Base-by-base conservation (phyloP, 2,113 vertebrate species). In the Apistogramma diplotaenia region DNA sequence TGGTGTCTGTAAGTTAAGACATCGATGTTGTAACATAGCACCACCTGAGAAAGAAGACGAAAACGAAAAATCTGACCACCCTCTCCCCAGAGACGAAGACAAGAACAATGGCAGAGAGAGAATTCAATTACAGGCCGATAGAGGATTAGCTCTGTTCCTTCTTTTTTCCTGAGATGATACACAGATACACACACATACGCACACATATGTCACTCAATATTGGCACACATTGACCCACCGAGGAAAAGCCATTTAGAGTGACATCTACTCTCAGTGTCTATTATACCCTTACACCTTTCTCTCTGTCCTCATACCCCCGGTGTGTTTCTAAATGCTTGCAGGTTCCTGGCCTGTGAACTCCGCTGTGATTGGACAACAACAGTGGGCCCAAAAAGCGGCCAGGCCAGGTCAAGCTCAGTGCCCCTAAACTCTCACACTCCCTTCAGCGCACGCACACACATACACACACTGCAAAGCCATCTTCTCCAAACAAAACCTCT, bases 161-260 rank as follows among this genome's bases (percentile, higher is more conserved):
- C 78, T 35, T 60, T 73, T 33, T 29, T 21, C 53, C 75, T 75
- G 74, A 86, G 57, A 89, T 88, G 85, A 87, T 74, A 85, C 85
- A 81, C 67, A 74, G 29, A 16, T 59, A 78, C 65, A 61, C 3
- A 73, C 70, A 60, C 79, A 96, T 96, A 96, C 91, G 94, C 93
- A 51, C 37, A 55, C 91, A 94, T n/a, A 12, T 37, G 95, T 95
- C 95, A 96, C 96, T 97, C 97, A 97, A 96, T 98, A 97, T 97
- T 97, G 96, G 96, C 96, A 96, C 96, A 97, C 95, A 95, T 94
- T 95, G 96, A 98, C 97, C 97, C 96, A 95, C 95, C 96, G 95
- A 95, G 97, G 96, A 96, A 96, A 98, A 97, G 97, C 96, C 97
- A 98, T 99, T 99, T 97, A 96, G 96, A 97, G 96, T 96, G 97